Evolutionary conservation across 1,140 invertebrate species (phyloP).

Genomic region (Heliconius eleuchia): DNA sequence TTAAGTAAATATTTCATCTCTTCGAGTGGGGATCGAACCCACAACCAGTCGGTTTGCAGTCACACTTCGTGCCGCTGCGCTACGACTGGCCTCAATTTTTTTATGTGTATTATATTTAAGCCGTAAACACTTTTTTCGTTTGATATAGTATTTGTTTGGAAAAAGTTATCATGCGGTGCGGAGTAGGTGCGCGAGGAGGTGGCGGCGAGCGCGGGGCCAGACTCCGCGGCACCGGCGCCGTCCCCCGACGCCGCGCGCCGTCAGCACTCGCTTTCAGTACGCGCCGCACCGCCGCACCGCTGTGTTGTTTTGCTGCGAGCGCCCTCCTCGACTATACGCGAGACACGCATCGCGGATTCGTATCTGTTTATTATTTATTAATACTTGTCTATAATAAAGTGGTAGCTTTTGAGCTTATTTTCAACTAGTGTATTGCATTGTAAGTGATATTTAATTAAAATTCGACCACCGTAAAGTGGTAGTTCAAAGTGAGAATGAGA

Average conservation of each 20-base stretch:
- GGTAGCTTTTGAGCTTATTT: not conserved
- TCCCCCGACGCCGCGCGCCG: slow-evolving; percentile 11
- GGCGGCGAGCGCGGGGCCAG: slow-evolving; percentile 23
- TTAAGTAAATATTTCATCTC: too few species aligned
- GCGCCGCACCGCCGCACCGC: slow-evolving; percentile 3
- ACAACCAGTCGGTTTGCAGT: too few species aligned
- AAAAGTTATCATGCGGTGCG: slow-evolving; percentile 8
- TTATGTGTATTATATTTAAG: slow-evolving; percentile 6
- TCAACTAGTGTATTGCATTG: not conserved
- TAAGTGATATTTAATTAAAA: not conserved
- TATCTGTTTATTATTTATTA: not conserved
- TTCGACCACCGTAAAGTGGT: not conserved
- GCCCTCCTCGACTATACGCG: not conserved
- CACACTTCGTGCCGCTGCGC: too few species aligned
- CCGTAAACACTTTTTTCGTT: slow-evolving; percentile 18
- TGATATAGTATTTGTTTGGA: slow-evolving; percentile 19
- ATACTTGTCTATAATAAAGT: not conserved
- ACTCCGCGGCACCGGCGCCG: slow-evolving; percentile 27
- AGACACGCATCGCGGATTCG: not conserved
- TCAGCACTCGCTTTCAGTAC: not conserved
- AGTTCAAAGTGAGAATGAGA: slow-evolving; percentile 17
- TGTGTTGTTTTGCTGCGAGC: not conserved
- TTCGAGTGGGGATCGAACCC: too few species aligned
- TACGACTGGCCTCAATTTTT: too few species aligned
- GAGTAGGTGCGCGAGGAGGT: slow-evolving; percentile 19